Conservation (phyloP, 1,140 invertebrate genomes). For the Aleiodes sp. region DNA sequence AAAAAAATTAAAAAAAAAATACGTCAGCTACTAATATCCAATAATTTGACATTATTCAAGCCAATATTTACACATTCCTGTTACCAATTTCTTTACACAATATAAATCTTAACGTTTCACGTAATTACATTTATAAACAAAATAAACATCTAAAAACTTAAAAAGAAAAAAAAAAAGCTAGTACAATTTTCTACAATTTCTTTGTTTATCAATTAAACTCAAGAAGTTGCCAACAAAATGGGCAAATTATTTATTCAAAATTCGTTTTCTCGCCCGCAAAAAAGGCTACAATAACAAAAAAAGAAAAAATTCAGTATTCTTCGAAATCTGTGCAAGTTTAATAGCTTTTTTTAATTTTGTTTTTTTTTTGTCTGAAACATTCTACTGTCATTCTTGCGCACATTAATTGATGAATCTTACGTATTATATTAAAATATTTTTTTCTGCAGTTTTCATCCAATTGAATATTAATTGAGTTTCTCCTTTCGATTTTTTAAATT, state of each 20-base stretch:
- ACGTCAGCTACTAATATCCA: neutral
- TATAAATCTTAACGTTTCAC: constrained; percentile 24
- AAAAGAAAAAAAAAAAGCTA: constrained; percentile 48
- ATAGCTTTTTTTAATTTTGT: no score
- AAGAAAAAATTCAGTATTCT: neutral
- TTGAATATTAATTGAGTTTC: neutral
- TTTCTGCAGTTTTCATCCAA: no score
- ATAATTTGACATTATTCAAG: constrained; percentile 5
- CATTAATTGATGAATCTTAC: neutral
- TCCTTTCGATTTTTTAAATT: neutral
- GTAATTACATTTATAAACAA: constrained; percentile 40
- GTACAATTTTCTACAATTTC: constrained; percentile 35
- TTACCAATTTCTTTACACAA: constrained; percentile 39
- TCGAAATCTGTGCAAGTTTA: neutral
- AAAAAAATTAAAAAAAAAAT: neutral
- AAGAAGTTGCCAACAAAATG: constrained; percentile 7
- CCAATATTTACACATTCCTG: constrained; percentile 17
- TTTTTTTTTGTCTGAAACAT: neutral
- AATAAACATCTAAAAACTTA: constrained; percentile 63
- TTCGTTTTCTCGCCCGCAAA: neutral
- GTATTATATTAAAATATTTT: neutral
- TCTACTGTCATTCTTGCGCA: constrained; percentile 13
- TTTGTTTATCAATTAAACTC: neutral
- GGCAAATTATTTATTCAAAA: neutral
- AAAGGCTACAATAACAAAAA: neutral